phyloP scores from a whole-genome alignment of 2,797 vertebrate genomes.

The Hozukius guyotensis region DNA sequence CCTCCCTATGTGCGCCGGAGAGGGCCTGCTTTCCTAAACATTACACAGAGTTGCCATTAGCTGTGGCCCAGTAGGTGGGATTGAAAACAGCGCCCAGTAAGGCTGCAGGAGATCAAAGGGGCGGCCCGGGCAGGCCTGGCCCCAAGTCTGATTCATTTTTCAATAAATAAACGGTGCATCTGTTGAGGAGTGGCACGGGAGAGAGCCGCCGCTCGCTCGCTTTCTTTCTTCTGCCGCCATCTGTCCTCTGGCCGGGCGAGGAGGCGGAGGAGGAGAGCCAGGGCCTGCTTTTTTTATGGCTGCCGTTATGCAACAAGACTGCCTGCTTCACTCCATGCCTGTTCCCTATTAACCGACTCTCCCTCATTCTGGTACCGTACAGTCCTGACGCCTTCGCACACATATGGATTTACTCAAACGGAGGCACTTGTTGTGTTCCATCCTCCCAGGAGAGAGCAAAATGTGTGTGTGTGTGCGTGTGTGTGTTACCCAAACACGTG shows the following conservation, averaged over 20 bases:
- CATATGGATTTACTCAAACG: constrained; percentile 65
- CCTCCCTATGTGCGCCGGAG: constrained; percentile 3
- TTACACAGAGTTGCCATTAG: constrained; percentile 50
- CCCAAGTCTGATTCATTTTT: constrained; percentile 61
- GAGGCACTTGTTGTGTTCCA: constrained; percentile 69
- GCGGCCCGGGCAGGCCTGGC: constrained; percentile 19
- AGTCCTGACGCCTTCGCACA: constrained; percentile 27
- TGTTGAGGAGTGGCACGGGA: constrained; percentile 58
- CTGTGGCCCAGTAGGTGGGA: constrained; percentile 53
- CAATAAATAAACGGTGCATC: constrained; percentile 70
- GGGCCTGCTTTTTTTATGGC: constrained; percentile 24
- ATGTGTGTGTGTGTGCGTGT: neutral
- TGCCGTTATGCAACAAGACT: constrained; percentile 64
- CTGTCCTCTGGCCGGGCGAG: constrained; percentile 58
- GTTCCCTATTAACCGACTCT: constrained; percentile 64
- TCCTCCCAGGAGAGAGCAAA: constrained; percentile 21
- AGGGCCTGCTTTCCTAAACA: constrained; percentile 49
- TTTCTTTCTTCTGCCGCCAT: constrained; percentile 75
- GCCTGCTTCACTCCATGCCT: constrained; percentile 52
- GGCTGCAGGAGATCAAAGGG: constrained; percentile 62
- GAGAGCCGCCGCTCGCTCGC: constrained; percentile 14
- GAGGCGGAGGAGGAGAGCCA: constrained; percentile 49
- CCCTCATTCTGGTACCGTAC: constrained; percentile 23
- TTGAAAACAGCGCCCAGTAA: constrained; percentile 25
- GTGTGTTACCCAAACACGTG: constrained; percentile 20